These are phyloP conservation scores for Tetramorium parvispinum DNA, from an alignment of 1,140 invertebrate species.

Conservation along the genomic window DNA sequence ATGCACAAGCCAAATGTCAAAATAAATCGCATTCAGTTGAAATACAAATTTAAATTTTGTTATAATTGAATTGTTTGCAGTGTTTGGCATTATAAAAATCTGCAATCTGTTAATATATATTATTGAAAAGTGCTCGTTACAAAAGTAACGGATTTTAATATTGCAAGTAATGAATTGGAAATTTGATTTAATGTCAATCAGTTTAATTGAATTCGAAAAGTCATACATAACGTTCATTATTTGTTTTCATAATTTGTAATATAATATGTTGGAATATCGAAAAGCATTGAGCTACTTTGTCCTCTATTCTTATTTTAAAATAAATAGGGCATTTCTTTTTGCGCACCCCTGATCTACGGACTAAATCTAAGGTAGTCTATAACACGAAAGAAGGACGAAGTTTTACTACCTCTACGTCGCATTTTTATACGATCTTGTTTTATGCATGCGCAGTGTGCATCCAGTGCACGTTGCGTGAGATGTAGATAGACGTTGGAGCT, in stretches of 20 bases:
- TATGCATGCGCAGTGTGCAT: constrained; percentile 27
- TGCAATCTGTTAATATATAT: neutral
- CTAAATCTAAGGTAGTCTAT: constrained; percentile 51
- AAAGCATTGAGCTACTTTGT: neutral
- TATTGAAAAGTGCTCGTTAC: neutral
- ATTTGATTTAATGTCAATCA: neutral
- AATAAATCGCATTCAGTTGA: neutral
- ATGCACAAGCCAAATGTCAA: constrained; percentile 39
- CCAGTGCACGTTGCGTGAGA: constrained; percentile 23
- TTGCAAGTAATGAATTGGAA: neutral
- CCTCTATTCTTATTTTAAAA: neutral
- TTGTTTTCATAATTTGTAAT: neutral
- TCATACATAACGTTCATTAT: neutral
- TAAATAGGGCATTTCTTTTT: constrained; percentile 6
- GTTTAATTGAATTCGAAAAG: neutral
- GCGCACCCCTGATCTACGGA: constrained; percentile 32
- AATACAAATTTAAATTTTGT: constrained; percentile 2
- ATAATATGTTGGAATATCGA: neutral
- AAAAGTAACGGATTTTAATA: neutral
- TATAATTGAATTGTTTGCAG: neutral
- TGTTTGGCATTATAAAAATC: neutral
- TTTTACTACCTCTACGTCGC: constrained; percentile 42
- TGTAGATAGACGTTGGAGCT: constrained; percentile 14
- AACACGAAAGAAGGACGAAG: constrained; percentile 39
- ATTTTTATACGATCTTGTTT: constrained; percentile 19